Percentiles rank a stretch among this genome's conserved stretches.
phyloP scores from a whole-genome alignment of 2,888 invertebrate genomes.

The Drosophila algonquin region DNA sequence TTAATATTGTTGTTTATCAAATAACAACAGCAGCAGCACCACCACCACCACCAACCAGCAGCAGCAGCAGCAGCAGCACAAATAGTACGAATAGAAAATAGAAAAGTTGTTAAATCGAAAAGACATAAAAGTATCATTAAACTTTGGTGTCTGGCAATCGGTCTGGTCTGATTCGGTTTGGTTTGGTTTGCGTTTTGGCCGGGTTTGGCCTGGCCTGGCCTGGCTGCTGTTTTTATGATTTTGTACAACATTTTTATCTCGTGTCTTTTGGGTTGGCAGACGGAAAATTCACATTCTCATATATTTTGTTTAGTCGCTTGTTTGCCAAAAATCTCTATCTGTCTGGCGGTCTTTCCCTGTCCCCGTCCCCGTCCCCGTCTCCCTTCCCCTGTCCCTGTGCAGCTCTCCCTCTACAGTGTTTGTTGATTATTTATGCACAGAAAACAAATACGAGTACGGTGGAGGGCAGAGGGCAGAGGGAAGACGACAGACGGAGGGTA shows the following conservation, averaged over 20 bases:
- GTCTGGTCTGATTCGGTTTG: slow-evolving; percentile 31
- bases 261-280: slow-evolving; percentile 34
- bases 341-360: neutral
- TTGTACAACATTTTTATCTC: slow-evolving; percentile 60
- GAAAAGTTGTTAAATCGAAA: slow-evolving; percentile 50
- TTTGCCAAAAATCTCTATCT: slow-evolving; percentile 65
- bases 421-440: slow-evolving; percentile 70
- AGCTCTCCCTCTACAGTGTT: neutral
- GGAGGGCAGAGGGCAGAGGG: slow-evolving; percentile 46
- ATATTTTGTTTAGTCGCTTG: slow-evolving; percentile 49
- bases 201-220: slow-evolving; percentile 2
- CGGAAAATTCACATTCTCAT: slow-evolving; percentile 42
- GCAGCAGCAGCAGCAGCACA: slow-evolving; percentile 17
- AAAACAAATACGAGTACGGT: slow-evolving; percentile 59
- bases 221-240: slow-evolving; percentile 47
- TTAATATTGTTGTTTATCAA: slow-evolving; percentile 51
- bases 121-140: slow-evolving; percentile 62
- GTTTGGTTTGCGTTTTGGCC: slow-evolving; percentile 20
- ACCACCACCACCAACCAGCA: too few species aligned
- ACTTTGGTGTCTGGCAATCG: slow-evolving; percentile 55
- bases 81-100: slow-evolving; percentile 14
- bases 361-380: too few species aligned
- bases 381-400: neutral
- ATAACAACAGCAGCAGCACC: slow-evolving; percentile 28
- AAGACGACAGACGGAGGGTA: slow-evolving; percentile 35